phyloP scores from a whole-genome alignment of 2,797 vertebrate genomes.

The Gallinago stenura region DNA sequence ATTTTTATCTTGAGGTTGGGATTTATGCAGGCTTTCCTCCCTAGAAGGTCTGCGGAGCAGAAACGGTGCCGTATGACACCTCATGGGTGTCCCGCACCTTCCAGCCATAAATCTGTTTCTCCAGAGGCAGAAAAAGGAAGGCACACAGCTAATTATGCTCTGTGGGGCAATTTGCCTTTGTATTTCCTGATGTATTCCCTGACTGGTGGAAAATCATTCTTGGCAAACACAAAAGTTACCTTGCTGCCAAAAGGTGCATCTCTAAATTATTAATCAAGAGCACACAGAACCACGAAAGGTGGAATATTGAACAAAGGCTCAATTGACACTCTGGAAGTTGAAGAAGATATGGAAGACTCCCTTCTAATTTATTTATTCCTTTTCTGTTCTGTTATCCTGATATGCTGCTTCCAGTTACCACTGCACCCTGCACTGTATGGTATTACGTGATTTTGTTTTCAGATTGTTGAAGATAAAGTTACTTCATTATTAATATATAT shows the following conservation, averaged over 20 bases:
- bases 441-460: constrained; percentile 77
- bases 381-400: constrained; percentile 70
- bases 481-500: constrained; percentile 79
- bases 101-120: neutral
- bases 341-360: constrained; percentile 79
- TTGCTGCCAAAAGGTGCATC: constrained; percentile 32
- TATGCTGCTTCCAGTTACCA: constrained; percentile 73
- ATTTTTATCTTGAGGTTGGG: neutral
- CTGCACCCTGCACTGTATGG: constrained; percentile 54
- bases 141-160: neutral
- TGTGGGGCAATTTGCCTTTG: neutral
- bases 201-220: constrained; percentile 58
- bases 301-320: constrained; percentile 68
- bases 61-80: accelerated
- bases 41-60: neutral
- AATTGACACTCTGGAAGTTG: constrained; percentile 61
- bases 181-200: constrained; percentile 18
- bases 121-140: neutral
- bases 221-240: constrained; percentile 58
- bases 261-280: constrained; percentile 67
- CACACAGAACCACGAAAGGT: constrained; percentile 27
- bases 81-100: neutral
- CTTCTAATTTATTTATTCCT: constrained; percentile 86
- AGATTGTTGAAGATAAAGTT: constrained; percentile 74
- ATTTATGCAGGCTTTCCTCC: neutral